Base-by-base conservation (phyloP, 2,797 vertebrate species). In the Etheostoma nigrum region DNA sequence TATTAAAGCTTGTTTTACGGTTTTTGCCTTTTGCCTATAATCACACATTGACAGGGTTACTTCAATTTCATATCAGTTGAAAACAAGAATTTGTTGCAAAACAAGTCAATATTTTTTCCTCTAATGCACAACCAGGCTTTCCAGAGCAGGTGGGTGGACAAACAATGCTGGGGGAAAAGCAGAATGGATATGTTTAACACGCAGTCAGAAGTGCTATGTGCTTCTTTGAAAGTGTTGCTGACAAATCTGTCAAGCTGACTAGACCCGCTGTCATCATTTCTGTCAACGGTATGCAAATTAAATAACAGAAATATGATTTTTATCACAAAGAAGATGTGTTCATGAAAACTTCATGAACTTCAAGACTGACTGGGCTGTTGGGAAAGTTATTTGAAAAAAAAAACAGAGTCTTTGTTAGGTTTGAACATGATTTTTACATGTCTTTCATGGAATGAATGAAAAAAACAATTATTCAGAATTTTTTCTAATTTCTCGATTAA, bases 181-280 rank as follows among this genome's bases (percentile, higher is more conserved):
- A 78, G 45, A 68, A 49, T 48, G 47, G 36, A 73, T 74, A 68
- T 76, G 54, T 79, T 88, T 63, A 75, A 67, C 76, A 83, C 53
- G 0, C 62, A 59, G 67, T 85, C 72, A 81, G 68, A 84, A 82
- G 79, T 76, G 74, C 45, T 71, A 71, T 78, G 72, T 85, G 58
- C 65, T 80, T 81, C 65, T 81, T 81, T 67, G 62, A 81, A 57
- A 80, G 76, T 83, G 78, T 79, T 78, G 82, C 73, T 83, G 88
- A 79, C 72, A 71, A 57, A 81, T 79, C 78, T 67, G 74, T 67
- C 60, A 55, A 74, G 72, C 77, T 78, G 71, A 80, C 77, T 59
- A 4, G 44, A 76, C 78, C 72, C 52, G 49, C 79, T 83, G 77
- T 78, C 72, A 15, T 67, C 59, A 68, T 75, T 25, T 68, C 72